Evolutionary conservation across 2,797 vertebrate species (phyloP).

Genomic region (Sebastes matsubarae): DNA sequence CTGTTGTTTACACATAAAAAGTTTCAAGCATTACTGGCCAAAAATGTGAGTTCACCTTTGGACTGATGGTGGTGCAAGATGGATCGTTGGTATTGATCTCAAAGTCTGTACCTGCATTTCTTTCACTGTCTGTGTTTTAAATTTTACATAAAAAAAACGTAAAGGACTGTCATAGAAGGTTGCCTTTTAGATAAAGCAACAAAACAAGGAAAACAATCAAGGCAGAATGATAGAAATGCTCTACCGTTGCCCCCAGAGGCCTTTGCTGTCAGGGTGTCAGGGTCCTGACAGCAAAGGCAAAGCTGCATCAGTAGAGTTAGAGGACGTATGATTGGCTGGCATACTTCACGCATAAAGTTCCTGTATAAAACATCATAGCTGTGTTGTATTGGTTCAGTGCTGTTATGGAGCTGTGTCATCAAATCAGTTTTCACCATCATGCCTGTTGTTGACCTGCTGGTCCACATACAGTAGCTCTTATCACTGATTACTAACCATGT

Average conservation of each 20-base stretch:
- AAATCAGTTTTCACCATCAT: constrained; percentile 4
- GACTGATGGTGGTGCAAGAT: not conserved
- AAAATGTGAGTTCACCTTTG: constrained; percentile 11
- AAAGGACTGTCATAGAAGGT: not conserved
- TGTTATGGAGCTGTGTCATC: not conserved
- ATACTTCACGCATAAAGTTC: constrained; percentile 30
- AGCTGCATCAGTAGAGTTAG: not conserved
- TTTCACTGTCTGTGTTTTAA: not conserved
- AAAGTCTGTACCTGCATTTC: not conserved
- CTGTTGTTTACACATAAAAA: not conserved
- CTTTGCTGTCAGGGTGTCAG: not conserved
- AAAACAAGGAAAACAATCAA: constrained; percentile 22
- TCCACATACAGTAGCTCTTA: not conserved
- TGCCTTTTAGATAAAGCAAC: not conserved
- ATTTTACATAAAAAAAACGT: not conserved
- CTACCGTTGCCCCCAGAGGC: not conserved
- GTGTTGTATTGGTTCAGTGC: not conserved
- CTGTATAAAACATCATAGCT: constrained; percentile 10
- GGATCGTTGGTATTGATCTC: constrained; percentile 14
- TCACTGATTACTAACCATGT: constrained; percentile 50
- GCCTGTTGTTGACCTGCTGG: not conserved
- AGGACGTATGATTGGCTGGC: not conserved
- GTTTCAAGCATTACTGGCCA: not conserved
- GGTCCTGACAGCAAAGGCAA: not conserved
- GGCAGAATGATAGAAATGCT: constrained; percentile 10